Percentiles rank a stretch among this genome's conserved stretches.
Evolutionary conservation across 2,797 vertebrate genomes (phyloP).

Genomic region (Urophycis tenuis): DNA sequence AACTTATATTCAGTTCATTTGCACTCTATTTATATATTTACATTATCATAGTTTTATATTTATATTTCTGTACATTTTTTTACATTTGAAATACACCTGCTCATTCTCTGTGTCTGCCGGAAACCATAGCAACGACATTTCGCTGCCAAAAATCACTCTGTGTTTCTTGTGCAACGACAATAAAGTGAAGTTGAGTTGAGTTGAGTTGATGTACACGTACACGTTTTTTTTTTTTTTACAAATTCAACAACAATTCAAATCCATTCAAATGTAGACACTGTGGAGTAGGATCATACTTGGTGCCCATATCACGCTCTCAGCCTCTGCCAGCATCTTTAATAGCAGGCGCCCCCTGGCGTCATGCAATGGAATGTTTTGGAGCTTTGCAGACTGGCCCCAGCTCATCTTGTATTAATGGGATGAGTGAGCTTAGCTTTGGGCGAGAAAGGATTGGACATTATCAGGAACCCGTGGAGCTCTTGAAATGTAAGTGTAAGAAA

Average conservation of each 20-base stretch:
- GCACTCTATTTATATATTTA: too few relatives aligned
- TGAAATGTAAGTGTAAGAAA: not conserved
- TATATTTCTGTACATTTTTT: too few relatives aligned
- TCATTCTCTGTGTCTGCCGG: too few relatives aligned
- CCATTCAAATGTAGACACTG: not conserved
- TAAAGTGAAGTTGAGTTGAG: too few relatives aligned
- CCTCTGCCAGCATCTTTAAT: constrained; percentile 33
- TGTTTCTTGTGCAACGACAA: too few relatives aligned
- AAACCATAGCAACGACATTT: too few relatives aligned
- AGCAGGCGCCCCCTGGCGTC: constrained; percentile 32
- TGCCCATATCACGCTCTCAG: constrained; percentile 13
- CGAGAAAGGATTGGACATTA: not conserved
- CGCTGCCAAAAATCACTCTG: too few relatives aligned
- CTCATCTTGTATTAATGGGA: not conserved
- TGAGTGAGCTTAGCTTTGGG: not conserved
- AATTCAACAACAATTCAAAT: not conserved
- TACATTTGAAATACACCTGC: too few relatives aligned
- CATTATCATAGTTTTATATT: too few relatives aligned
- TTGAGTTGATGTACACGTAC: too few relatives aligned
- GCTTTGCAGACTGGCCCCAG: not conserved
- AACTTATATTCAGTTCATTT: too few relatives aligned
- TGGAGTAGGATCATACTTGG: not conserved
- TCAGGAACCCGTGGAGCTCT: not conserved
- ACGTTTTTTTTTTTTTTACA: not conserved
- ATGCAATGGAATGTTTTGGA: constrained; percentile 20